Conservation (phyloP, 2,113 vertebrate genomes). For the Ailuropoda melanoleuca region DNA sequence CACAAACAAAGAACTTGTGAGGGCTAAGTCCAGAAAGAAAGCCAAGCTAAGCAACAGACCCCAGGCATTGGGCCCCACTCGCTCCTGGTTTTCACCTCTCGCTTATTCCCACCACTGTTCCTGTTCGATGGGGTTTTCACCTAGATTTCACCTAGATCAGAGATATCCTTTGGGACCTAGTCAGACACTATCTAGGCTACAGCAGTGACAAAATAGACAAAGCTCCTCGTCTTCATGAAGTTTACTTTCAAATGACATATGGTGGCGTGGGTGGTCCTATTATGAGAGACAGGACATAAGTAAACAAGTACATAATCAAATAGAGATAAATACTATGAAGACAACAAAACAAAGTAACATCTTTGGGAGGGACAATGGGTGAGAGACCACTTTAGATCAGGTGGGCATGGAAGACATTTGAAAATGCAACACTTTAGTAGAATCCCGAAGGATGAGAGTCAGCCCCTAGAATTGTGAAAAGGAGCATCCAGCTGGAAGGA, state of each 20-base stretch:
- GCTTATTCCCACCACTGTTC: neutral
- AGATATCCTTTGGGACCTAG: neutral
- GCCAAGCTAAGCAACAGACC: neutral
- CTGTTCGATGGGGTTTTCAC: neutral
- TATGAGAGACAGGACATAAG: neutral
- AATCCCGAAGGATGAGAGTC: neutral
- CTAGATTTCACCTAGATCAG: neutral
- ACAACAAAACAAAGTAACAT: slow-evolving; percentile 2
- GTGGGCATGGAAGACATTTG: neutral
- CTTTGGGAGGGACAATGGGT: neutral
- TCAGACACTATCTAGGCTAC: neutral
- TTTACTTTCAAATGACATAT: slow-evolving; percentile 19
- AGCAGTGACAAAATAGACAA: neutral
- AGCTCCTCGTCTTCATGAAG: neutral
- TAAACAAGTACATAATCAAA: neutral
- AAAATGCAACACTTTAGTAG: neutral
- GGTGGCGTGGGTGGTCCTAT: neutral
- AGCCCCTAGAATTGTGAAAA: neutral
- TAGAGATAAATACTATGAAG: neutral
- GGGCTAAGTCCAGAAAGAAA: neutral
- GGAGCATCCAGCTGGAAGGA: neutral
- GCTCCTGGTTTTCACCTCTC: neutral
- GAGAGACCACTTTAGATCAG: neutral
- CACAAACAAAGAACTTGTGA: neutral
- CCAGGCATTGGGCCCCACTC: neutral